Percentiles rank a stretch among this genome's conserved stretches.
Conservation (phyloP, 2,113 vertebrate genomes). For the Camarhynchus parvulus region DNA sequence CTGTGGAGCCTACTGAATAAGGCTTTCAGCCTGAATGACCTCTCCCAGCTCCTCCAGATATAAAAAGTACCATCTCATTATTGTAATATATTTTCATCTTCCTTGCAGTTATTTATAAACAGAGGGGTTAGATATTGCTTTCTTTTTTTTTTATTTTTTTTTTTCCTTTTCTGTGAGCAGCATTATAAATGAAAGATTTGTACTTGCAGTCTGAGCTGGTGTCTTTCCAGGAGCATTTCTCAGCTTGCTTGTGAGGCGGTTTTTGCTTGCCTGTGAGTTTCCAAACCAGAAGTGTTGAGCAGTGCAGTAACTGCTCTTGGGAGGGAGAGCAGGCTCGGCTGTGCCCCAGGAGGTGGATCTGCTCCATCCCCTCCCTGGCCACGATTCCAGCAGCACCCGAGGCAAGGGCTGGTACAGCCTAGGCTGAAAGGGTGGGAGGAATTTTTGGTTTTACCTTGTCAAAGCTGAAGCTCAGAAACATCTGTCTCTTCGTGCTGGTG, state of each 20-base stretch:
- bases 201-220: background rate
- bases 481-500: background rate
- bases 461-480: background rate
- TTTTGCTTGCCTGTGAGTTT: background rate
- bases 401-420: background rate
- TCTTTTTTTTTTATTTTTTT: rapidly evolving
- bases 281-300: background rate
- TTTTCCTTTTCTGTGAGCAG: background rate
- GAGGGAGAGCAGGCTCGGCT: background rate
- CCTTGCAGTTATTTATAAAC: background rate
- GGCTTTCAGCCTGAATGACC: background rate
- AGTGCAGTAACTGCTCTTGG: background rate
- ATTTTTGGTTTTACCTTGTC: background rate
- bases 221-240: background rate
- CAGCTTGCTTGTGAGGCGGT: background rate
- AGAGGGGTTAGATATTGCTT: background rate
- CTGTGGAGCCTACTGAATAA: background rate
- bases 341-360: background rate
- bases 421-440: background rate
- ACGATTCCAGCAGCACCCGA: background rate
- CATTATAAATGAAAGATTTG: background rate
- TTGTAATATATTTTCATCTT: background rate
- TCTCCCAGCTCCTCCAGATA: background rate
- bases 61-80: background rate
- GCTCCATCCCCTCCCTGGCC: background rate